Percentiles rank a stretch among this genome's conserved stretches.
These are phyloP conservation scores for Elaphurus davidianus DNA, from an alignment of 2,113 vertebrate genomes.

Conservation along the genomic window DNA sequence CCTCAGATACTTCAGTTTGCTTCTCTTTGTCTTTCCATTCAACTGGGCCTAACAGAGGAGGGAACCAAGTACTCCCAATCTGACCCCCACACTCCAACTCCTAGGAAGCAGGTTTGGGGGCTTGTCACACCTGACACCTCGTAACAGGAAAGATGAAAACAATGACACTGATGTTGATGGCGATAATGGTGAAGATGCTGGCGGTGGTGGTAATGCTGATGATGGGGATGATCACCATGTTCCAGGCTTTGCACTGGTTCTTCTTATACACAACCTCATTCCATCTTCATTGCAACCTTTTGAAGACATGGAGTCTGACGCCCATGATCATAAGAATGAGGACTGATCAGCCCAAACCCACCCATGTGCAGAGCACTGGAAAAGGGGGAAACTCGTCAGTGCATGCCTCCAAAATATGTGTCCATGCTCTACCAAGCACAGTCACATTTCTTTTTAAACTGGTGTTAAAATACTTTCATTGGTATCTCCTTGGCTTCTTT, in stretches of 20 bases:
- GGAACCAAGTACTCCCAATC: not conserved
- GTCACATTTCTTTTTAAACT: not conserved
- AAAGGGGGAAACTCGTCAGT: not conserved
- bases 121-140: not conserved
- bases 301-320: not conserved
- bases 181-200: not conserved
- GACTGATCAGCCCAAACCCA: not conserved
- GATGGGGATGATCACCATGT: not conserved
- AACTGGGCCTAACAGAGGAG: not conserved
- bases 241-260: not conserved
- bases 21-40: not conserved
- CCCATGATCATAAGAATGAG: not conserved
- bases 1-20: not conserved
- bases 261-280: not conserved
- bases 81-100: not conserved
- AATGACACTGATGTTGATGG: not conserved
- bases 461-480: not conserved
- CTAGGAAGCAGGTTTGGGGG: not conserved
- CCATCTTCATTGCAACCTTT: not conserved
- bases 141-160: not conserved
- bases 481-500: not conserved
- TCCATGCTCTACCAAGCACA: accelerated
- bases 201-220: accelerated
- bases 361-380: not conserved
- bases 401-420: accelerated